Conservation (phyloP, 2,113 vertebrate genomes). For the Taurulus bubalis region DNA sequence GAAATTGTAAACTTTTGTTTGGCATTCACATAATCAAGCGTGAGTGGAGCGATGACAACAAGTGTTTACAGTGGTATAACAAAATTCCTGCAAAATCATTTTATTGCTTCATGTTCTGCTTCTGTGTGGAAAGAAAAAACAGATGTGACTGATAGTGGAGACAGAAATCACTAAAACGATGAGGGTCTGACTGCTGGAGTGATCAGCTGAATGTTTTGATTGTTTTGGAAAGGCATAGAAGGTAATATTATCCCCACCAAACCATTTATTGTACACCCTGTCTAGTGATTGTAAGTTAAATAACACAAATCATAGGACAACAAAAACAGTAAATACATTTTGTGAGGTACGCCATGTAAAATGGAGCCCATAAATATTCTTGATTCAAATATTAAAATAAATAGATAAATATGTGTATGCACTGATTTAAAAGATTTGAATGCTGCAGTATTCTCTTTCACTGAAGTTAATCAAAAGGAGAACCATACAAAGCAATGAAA, state of each 20-base stretch:
- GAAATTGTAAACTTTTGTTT: slow-evolving; percentile 99
- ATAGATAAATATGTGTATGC: slow-evolving; percentile 83
- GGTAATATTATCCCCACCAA: slow-evolving; percentile 74
- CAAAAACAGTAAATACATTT: slow-evolving; percentile 79
- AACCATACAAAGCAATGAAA: slow-evolving; percentile 72
- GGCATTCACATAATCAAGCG: slow-evolving; percentile 95
- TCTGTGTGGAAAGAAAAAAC: slow-evolving; percentile 80
- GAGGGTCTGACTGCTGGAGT: slow-evolving; percentile 63
- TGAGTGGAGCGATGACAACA: slow-evolving; percentile 87
- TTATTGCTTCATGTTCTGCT: slow-evolving; percentile 98
- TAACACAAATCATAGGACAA: slow-evolving; percentile 78
- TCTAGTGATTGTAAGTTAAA: slow-evolving; percentile 79
- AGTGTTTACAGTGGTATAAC: slow-evolving; percentile 84
- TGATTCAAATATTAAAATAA: slow-evolving; percentile 86
- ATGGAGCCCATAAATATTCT: slow-evolving; percentile 82
- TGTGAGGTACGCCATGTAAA: slow-evolving; percentile 75
- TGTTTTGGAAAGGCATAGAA: slow-evolving; percentile 83
- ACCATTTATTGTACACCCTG: slow-evolving; percentile 79
- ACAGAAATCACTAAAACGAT: slow-evolving; percentile 54
- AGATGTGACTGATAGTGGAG: slow-evolving; percentile 67
- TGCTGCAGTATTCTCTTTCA: slow-evolving; percentile 64
- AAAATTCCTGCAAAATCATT: slow-evolving; percentile 90
- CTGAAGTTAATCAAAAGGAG: slow-evolving; percentile 69
- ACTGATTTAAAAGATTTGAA: slow-evolving; percentile 71
- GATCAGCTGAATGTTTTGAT: slow-evolving; percentile 72